Evolutionary conservation across 2,797 vertebrate genomes (phyloP), one percentile per base, ranked within the genome.

Genomic region (Trachops cirrhosus): DNA sequence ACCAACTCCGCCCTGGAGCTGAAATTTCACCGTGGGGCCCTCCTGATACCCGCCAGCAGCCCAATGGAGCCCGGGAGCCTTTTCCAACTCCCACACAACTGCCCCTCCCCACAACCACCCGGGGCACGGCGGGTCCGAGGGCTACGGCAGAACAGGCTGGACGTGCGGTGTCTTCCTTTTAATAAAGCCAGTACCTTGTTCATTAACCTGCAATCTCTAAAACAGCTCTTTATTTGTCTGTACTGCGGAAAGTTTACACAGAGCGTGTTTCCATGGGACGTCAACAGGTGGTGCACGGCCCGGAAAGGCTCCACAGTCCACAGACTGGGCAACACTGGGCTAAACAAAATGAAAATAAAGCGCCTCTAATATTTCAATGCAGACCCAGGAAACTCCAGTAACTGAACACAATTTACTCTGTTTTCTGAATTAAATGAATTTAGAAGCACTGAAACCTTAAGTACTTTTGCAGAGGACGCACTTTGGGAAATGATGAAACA

Each of bases 21-120:
- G 84, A 95, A 89, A 86, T 94, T 94, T 91, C 70, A 86, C 95
- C 67, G n/a, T 14, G 44, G 64, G 86, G 86, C 44, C 64, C 71
- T 84, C n/a, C 32, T 59, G 89, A 86, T 6, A 26, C 37, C 37
- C 48, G 83, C n/a, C 70, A 19, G 67, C 11, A 0, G 0, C 22
- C 2, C 3, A n/a, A n/a, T n/a, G 7, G 9, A 73, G 62, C 74
- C 68, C 6, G n/a, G 64, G 59, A 50, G 73, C n/a, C 29, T 57
- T n/a, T 6, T 21, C 26, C 54, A 78, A 39, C 8, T 5, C 3
- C 18, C 29, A 50, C 67, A 67, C 3, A 16, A 70, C 41, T 4
- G 21, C 6, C 21, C 4, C n/a, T 12, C 16, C 64, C 77, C 5
- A 22, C 14, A 48, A 41, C 34, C 6, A 54, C 37, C 41, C 19